Evolutionary conservation across 2,113 vertebrate genomes (phyloP).

Genomic region (Oxyruncus cristatus): DNA sequence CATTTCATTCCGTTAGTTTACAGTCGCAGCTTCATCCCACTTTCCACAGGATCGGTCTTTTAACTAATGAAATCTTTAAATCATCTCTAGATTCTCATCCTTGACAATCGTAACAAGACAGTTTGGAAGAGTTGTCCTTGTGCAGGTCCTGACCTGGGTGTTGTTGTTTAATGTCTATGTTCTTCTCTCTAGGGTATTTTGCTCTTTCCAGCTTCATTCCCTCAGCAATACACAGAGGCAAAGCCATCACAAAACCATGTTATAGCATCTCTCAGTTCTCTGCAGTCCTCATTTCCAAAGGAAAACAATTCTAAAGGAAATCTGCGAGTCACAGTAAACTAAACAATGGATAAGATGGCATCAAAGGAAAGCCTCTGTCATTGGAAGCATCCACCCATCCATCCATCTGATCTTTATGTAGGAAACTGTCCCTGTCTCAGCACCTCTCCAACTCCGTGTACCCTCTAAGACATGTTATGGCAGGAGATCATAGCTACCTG

Average conservation of each 20-base stretch:
- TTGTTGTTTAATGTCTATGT: background rate
- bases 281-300: background rate
- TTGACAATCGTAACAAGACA: background rate
- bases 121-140: background rate
- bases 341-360: background rate
- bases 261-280: background rate
- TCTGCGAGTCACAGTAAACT: background rate
- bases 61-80: background rate
- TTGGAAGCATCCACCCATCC: background rate
- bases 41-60: background rate
- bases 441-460: background rate
- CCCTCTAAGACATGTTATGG: background rate
- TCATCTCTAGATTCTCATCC: background rate
- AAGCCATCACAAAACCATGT: background rate
- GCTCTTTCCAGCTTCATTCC: background rate
- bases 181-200: background rate
- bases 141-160: background rate
- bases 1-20: background rate
- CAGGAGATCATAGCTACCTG: background rate
- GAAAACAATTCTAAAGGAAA: background rate
- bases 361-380: background rate
- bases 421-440: background rate
- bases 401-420: background rate
- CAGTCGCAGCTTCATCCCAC: background rate
- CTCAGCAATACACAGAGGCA: background rate